Base-by-base conservation (phyloP, 2,888 invertebrate species). In the Papilio elwesi region DNA sequence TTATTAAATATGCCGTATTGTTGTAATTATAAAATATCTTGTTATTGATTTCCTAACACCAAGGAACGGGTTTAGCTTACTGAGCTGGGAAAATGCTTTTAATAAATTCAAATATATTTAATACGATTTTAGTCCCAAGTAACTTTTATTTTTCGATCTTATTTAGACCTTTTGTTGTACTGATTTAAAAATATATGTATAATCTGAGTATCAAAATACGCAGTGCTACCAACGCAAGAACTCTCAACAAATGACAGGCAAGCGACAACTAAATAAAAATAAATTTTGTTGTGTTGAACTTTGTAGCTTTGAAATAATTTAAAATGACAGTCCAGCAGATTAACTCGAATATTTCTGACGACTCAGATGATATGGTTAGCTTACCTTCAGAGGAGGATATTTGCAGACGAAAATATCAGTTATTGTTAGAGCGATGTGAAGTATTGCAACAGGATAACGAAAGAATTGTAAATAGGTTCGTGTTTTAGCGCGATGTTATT, bases 361-460 rank as follows among this genome's bases (percentile, higher is more conserved):
- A 93, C 86, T 92, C 92, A 55, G 92, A 93, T 89, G 93, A 93
- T 92, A 93, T 92, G 92, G 93, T 92, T 84, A 93, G 93, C 82
- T 90, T 92, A 89, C 92, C 92, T 81, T 89, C 91, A 71, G 96
- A 96, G 84, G 95, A 95, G 79, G 95, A 96, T 85, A 92, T 95
- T 84, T 96, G 96, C 85, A 96, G 96, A 82, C 95, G 95, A 85
- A 97, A 96, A 90, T 96, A 96, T 87, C 96, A 96, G 86, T 89
- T 96, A 80, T 88, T 97, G 73, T 87, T 96, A 77, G 96, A 96
- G 85, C 95, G 96, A 94, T 97, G 97, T 88, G 96, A 96, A 90
- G 95, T 95, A 79, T 91, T 97, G 78, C 96, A 97, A 84, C 96
- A 96, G 94, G 96, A 96, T 84, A 97, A 97, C 87, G 96, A 97